These are phyloP conservation scores for Ophion obscuratus DNA, from an alignment of 2,888 invertebrate species.

Conservation along the genomic window DNA sequence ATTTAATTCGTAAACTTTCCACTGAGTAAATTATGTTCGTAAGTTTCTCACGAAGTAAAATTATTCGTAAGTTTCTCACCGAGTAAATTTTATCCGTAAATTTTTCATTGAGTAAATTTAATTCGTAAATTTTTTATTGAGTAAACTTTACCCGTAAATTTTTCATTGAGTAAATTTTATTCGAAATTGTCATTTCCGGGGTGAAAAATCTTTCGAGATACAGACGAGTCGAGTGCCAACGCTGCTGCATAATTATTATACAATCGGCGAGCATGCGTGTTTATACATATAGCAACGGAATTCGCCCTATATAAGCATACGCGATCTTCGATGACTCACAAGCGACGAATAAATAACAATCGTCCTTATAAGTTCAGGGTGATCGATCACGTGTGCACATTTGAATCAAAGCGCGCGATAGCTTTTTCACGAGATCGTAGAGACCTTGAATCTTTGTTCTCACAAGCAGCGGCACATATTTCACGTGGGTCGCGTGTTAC, in stretches of 20 bases:
- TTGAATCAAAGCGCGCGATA: slow-evolving; percentile 38
- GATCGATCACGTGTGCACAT: slow-evolving; percentile 19
- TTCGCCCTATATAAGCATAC: slow-evolving; percentile 11
- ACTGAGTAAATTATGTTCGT: too few species aligned
- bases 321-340: slow-evolving; percentile 51
- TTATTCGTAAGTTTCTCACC: not conserved
- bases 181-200: not conserved
- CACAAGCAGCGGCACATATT: not conserved
- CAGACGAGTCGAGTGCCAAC: not conserved
- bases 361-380: slow-evolving; percentile 57
- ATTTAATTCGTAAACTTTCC: too few species aligned
- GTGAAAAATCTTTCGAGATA: not conserved
- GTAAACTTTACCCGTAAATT: not conserved
- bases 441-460: slow-evolving; percentile 42
- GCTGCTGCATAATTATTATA: not conserved
- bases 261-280: not conserved
- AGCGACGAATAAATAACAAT: slow-evolving; percentile 47
- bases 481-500: slow-evolving; percentile 34
- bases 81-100: not conserved
- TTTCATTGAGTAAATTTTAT: not conserved
- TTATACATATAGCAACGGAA: not conserved
- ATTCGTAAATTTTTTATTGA: not conserved
- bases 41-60: too few species aligned
- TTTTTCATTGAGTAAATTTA: not conserved
- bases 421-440: slow-evolving; percentile 44